phyloP scores from a whole-genome alignment of 2,888 invertebrate genomes.

The Anthophora plumipes region DNA sequence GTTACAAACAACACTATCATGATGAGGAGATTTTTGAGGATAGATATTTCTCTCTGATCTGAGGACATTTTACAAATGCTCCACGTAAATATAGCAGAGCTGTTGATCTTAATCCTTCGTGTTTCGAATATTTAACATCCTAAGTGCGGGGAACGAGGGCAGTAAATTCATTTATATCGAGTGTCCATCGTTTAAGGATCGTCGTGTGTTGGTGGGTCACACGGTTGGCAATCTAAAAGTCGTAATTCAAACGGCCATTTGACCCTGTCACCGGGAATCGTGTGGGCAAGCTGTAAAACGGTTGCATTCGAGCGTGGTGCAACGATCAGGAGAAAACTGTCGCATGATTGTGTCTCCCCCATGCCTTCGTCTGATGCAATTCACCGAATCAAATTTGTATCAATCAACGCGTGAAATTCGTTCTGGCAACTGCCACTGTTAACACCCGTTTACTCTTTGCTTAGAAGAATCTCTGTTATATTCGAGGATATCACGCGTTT shows the following conservation, averaged over 20 bases:
- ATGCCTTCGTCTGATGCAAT: slow-evolving; percentile 29
- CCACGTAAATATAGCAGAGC: too few relatives aligned
- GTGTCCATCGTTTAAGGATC: slow-evolving; percentile 59
- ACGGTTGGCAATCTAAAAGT: slow-evolving; percentile 66
- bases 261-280: slow-evolving; percentile 59
- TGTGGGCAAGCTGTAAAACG: slow-evolving; percentile 56
- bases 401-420: slow-evolving; percentile 46
- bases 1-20: too few relatives aligned
- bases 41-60: too few relatives aligned
- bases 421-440: not conserved
- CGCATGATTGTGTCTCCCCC: slow-evolving; percentile 29
- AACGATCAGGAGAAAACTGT: slow-evolving; percentile 34
- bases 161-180: slow-evolving; percentile 67
- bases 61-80: too few relatives aligned
- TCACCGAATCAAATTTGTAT: slow-evolving; percentile 54
- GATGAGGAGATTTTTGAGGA: too few relatives aligned
- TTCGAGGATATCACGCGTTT: not conserved
- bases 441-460: not conserved
- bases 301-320: slow-evolving; percentile 44
- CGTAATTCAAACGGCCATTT: slow-evolving; percentile 66
- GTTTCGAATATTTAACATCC: not conserved
- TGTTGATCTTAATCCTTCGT: too few relatives aligned
- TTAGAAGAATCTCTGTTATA: not conserved
- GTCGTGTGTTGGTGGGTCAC: slow-evolving; percentile 40
- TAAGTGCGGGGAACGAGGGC: slow-evolving; percentile 5